These are phyloP conservation scores for Esox masquinongy DNA, from an alignment of 2,797 vertebrate species.

Conservation along the genomic window DNA sequence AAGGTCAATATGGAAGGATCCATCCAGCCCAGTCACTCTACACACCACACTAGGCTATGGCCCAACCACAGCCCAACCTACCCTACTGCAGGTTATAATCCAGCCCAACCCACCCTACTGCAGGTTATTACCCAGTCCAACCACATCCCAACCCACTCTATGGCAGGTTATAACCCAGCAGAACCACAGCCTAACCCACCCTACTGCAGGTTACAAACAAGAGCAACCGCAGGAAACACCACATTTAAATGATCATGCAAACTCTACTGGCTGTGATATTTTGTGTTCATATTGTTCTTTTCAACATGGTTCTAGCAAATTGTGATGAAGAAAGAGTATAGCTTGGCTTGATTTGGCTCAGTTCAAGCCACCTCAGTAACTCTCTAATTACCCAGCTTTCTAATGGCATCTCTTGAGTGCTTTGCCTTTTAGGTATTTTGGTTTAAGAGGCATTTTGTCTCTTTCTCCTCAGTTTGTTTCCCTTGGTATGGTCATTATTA, in stretches of 20 bases:
- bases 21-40: not conserved
- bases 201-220: not conserved
- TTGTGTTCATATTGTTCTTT: too few relatives aligned
- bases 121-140: not conserved
- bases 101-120: not conserved
- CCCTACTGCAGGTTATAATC: not conserved
- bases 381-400: too few relatives aligned
- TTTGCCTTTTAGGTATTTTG: conserved; percentile 1
- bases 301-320: too few relatives aligned
- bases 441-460: not conserved
- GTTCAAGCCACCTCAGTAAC: not conserved
- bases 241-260: not conserved
- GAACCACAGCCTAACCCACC: not conserved
- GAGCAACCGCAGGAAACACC: not conserved
- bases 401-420: not conserved
- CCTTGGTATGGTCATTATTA: not conserved
- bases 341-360: too few relatives aligned
- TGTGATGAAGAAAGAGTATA: too few relatives aligned
- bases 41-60: not conserved
- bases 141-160: not conserved
- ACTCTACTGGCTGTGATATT: not conserved
- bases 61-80: not conserved
- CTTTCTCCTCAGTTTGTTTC: too few relatives aligned
- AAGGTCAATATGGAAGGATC: conserved; percentile 40
- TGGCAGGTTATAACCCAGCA: not conserved